phyloP scores from a whole-genome alignment of 2,888 invertebrate species.

The Biston stratarius region DNA sequence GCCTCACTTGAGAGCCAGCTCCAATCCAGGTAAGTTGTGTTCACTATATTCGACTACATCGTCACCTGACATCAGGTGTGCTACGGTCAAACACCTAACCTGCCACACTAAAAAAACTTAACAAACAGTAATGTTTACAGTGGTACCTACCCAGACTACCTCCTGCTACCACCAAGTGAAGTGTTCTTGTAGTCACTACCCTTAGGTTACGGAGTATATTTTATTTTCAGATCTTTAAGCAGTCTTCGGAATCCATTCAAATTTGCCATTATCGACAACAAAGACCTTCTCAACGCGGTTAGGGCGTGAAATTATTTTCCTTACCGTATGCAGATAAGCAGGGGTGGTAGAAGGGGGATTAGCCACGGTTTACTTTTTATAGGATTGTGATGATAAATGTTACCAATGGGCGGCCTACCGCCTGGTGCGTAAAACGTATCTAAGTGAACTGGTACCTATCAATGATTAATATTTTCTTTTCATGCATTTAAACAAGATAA shows the following conservation, averaged over 20 bases:
- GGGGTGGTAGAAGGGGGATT: constrained; percentile 70
- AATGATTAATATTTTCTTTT: constrained; percentile 35
- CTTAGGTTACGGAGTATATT: not conserved
- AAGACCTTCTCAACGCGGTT: constrained; percentile 69
- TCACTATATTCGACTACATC: no score
- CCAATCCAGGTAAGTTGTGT: no score
- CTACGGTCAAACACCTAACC: no score
- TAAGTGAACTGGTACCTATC: constrained; percentile 66
- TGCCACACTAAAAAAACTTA: no score
- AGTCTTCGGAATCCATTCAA: constrained; percentile 39
- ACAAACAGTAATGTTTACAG: no score
- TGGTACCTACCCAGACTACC: not conserved
- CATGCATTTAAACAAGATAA: not conserved
- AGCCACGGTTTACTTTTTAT: constrained; percentile 85
- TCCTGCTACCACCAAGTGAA: not conserved
- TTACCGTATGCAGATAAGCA: constrained; percentile 83
- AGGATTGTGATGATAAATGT: constrained; percentile 85
- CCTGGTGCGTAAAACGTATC: constrained; percentile 82
- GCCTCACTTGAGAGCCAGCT: no score
- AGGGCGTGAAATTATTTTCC: constrained; percentile 85
- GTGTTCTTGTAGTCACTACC: not conserved
- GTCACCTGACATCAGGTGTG: no score
- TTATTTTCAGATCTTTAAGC: not conserved
- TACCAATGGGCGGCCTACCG: constrained; percentile 73
- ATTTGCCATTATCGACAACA: constrained; percentile 62